These are phyloP conservation scores for Ceratothoa steindachneri DNA, from an alignment of 2,888 invertebrate genomes.

Conservation along the genomic window DNA sequence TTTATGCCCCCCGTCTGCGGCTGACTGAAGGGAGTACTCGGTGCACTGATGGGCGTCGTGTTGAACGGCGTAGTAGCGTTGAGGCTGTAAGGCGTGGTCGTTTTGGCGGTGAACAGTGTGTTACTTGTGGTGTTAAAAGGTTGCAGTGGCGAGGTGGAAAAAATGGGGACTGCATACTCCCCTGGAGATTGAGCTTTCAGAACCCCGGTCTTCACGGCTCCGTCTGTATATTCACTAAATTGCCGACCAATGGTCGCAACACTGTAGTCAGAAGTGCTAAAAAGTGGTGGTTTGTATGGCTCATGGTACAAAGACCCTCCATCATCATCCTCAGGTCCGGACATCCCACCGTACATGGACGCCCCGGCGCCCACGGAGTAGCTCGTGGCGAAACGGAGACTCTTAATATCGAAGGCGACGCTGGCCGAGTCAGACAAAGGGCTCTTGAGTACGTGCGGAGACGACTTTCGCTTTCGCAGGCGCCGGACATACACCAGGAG, in stretches of 20 bases:
- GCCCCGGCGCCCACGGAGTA: slow-evolving; percentile 26
- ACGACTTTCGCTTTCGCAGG: slow-evolving; percentile 25
- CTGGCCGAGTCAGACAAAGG: slow-evolving; percentile 24
- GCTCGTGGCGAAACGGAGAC: slow-evolving; percentile 21
- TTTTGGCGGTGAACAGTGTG: slow-evolving; percentile 25
- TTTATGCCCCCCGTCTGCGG: background rate
- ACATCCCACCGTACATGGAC: slow-evolving; percentile 23
- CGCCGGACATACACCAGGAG: slow-evolving; percentile 23
- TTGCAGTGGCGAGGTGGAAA: slow-evolving; percentile 35
- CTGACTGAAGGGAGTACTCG: slow-evolving; percentile 18
- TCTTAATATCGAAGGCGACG: slow-evolving; percentile 21
- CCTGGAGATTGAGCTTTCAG: background rate
- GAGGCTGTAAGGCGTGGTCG: slow-evolving; percentile 20
- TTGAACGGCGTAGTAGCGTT: slow-evolving; percentile 19
- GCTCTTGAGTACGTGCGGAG: slow-evolving; percentile 31
- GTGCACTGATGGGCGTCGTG: slow-evolving; percentile 30
- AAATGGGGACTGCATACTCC: slow-evolving; percentile 34
- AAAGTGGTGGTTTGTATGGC: slow-evolving; percentile 29
- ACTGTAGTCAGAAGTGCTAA: slow-evolving; percentile 32
- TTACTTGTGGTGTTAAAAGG: slow-evolving; percentile 26
- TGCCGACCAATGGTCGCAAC: slow-evolving; percentile 35
- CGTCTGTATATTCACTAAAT: slow-evolving; percentile 27
- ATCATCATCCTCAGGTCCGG: slow-evolving; percentile 29
- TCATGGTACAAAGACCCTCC: slow-evolving; percentile 34
- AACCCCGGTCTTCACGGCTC: background rate